These are phyloP conservation scores for Andrena trimmerana DNA, from an alignment of 2,888 invertebrate species.

Conservation along the genomic window DNA sequence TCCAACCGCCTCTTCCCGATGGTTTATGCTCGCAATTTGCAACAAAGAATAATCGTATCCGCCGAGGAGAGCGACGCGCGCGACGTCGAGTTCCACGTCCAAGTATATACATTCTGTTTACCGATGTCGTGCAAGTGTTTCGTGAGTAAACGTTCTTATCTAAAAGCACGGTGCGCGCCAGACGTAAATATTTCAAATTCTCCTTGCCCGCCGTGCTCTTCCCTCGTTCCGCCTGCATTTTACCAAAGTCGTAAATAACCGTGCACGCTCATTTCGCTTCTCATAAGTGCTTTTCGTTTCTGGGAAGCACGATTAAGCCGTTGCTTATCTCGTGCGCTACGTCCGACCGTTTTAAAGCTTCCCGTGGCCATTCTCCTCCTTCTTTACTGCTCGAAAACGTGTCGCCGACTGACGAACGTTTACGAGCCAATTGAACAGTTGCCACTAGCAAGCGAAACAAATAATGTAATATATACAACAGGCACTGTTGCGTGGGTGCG, in stretches of 20 bases:
- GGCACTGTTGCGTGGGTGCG: too few species aligned
- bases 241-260: slow-evolving; percentile 58
- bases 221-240: not conserved
- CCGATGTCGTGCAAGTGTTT: slow-evolving; percentile 68
- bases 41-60: slow-evolving; percentile 8
- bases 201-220: slow-evolving; percentile 35
- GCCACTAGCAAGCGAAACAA: not conserved
- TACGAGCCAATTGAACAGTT: not conserved
- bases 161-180: slow-evolving; percentile 45
- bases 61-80: slow-evolving; percentile 22
- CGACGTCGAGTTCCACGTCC: slow-evolving; percentile 31
- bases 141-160: slow-evolving; percentile 71
- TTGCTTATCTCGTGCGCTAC: slow-evolving; percentile 11
- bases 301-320: slow-evolving; percentile 30
- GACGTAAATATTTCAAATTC: slow-evolving; percentile 69
- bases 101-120: slow-evolving; percentile 63
- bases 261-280: slow-evolving; percentile 37
- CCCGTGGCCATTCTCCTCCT: not conserved
- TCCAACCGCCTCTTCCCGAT: not conserved
- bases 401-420: not conserved
- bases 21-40: slow-evolving; percentile 1
- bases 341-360: not conserved
- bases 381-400: not conserved
- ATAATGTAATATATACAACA: too few species aligned
- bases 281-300: slow-evolving; percentile 41